Evolutionary conservation across 2,888 invertebrate species (phyloP).

Genomic region (Melanargia galathea): DNA sequence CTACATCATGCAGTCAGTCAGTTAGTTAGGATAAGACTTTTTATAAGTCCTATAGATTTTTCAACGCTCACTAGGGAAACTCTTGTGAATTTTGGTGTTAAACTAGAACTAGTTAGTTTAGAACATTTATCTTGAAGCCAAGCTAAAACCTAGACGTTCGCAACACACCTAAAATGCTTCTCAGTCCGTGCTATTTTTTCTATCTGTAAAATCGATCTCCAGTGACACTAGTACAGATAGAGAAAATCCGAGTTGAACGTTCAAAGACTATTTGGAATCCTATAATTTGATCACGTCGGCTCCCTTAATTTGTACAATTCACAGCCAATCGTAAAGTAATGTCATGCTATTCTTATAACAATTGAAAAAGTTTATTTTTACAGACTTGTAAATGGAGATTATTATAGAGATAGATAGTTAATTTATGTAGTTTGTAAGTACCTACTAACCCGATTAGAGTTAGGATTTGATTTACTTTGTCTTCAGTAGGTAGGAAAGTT

Average conservation of each 20-base stretch:
- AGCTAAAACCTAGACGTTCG: too few species aligned
- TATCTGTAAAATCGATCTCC: slow-evolving; percentile 4
- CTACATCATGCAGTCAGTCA: too few species aligned
- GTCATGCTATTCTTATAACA: not conserved
- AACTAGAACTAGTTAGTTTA: too few species aligned
- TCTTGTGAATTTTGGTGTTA: too few species aligned
- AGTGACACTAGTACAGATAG: not conserved
- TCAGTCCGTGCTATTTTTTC: not conserved
- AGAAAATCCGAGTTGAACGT: slow-evolving; percentile 12
- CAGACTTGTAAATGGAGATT: not conserved
- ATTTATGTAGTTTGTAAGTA: not conserved
- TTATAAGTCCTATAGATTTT: too few species aligned
- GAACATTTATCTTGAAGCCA: too few species aligned
- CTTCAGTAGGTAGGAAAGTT: not conserved
- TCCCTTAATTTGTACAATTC: slow-evolving; percentile 9
- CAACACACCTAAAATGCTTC: not conserved
- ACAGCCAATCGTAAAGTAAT: slow-evolving; percentile 8
- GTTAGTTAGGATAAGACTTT: too few species aligned
- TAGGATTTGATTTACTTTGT: not conserved
- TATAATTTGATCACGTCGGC: slow-evolving; percentile 23
- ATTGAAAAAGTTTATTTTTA: slow-evolving; percentile 5
- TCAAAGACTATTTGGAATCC: slow-evolving; percentile 7
- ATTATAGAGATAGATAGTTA: not conserved
- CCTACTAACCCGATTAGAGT: not conserved
- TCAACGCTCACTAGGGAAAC: too few species aligned